Percentiles rank a stretch among this genome's conserved stretches.
phyloP scores from a whole-genome alignment of 2,797 vertebrate species.

The Lemur catta region DNA sequence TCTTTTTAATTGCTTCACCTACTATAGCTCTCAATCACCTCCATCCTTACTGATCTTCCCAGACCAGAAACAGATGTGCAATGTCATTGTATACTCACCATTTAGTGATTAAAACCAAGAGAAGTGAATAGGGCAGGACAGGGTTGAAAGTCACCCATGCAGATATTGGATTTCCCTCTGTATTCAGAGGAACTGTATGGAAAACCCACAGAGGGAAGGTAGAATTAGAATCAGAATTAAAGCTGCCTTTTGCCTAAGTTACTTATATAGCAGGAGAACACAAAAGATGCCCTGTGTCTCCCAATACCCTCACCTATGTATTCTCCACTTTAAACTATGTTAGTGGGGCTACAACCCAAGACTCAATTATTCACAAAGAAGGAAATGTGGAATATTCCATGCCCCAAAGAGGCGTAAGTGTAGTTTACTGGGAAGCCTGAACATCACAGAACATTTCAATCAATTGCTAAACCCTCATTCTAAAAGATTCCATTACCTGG shows the following conservation, averaged over 20 bases:
- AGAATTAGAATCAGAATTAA: slow-evolving; percentile 47
- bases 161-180: slow-evolving; percentile 69
- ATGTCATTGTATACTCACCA: slow-evolving; percentile 58
- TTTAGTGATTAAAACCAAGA: slow-evolving; percentile 72
- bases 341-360: neutral
- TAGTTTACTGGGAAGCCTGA: neutral
- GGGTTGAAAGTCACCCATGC: slow-evolving; percentile 46
- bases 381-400: neutral
- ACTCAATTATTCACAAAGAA: neutral
- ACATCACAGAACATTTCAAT: slow-evolving; percentile 33
- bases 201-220: slow-evolving; percentile 53
- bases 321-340: neutral
- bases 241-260: slow-evolving; percentile 22
- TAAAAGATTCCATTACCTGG: slow-evolving; percentile 22
- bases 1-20: slow-evolving; percentile 75
- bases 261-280: neutral
- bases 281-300: neutral
- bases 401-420: neutral
- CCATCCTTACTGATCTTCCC: slow-evolving; percentile 61
- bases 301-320: neutral
- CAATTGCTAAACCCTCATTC: neutral
- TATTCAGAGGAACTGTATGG: slow-evolving; percentile 10
- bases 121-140: slow-evolving; percentile 40
- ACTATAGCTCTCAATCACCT: slow-evolving; percentile 67
- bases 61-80: slow-evolving; percentile 75